phyloP scores from a whole-genome alignment of 2,113 vertebrate species.

The Amphiprion ocellaris region DNA sequence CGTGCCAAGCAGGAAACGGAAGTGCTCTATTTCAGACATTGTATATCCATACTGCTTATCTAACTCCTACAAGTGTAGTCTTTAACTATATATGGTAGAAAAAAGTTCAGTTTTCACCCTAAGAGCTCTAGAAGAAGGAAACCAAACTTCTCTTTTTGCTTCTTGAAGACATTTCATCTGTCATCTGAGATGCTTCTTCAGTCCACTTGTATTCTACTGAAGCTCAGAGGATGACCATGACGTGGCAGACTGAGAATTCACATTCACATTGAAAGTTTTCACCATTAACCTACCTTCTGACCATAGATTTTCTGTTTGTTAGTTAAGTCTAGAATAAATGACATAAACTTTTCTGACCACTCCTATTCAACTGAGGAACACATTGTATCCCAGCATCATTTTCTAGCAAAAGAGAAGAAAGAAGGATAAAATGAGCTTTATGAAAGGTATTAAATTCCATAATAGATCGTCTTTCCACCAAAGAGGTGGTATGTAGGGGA shows the following conservation, averaged over 20 bases:
- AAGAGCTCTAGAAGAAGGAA: too few relatives aligned
- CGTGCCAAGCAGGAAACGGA: constrained; percentile 40
- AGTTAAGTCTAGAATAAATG: constrained; percentile 40
- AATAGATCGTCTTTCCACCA: constrained; percentile 77
- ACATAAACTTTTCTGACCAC: constrained; percentile 52
- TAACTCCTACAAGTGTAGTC: background rate
- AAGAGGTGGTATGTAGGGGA: constrained; percentile 65
- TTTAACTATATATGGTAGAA: background rate
- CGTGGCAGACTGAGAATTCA: too few relatives aligned
- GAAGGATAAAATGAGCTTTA: constrained; percentile 67
- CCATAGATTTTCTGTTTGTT: constrained; percentile 56
- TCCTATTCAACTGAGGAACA: background rate
- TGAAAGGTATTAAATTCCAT: constrained; percentile 80
- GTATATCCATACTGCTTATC: constrained; percentile 25
- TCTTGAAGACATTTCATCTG: too few relatives aligned
- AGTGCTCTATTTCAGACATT: constrained; percentile 12
- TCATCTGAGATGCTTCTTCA: too few relatives aligned
- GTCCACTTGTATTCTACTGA: too few relatives aligned
- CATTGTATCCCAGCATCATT: background rate
- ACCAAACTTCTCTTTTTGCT: too few relatives aligned
- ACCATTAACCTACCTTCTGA: constrained; percentile 15
- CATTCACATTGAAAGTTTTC: background rate
- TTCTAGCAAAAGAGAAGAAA: constrained; percentile 18
- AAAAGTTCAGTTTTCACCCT: background rate
- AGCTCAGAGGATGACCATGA: too few relatives aligned